Base-by-base conservation (phyloP, 2,888 invertebrate species). In the Abscondita cerata region DNA sequence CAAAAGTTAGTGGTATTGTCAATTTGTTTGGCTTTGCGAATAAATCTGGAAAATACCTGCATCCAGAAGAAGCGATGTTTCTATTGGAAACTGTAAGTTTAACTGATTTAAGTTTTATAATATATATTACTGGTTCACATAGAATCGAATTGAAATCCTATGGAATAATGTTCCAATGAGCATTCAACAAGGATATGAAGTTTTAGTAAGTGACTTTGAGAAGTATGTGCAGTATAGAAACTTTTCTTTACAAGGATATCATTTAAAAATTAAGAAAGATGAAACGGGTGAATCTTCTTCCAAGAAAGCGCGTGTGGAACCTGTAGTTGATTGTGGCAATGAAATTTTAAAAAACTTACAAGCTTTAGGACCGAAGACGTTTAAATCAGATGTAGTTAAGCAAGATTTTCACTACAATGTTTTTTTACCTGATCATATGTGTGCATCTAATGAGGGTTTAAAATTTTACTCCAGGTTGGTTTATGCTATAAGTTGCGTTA, bases 41-140 rank as follows among this genome's bases (percentile, higher is more conserved):
- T 62, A 74, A 74, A 65, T 62, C 51, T 52, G 77, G 77, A 11
- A 72, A 70, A 38, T 78, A 71, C 66, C 67, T 90, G 1, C 78
- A 81, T 48, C 87, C 89, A 1, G 89, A 89, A 77, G 90, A 90
- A 81, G 83, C 87, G 34, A 77, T 90, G 40, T 85, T 83, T 74
- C 79, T 90, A 47, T 78, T 90, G 73, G 90, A 90, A 84, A 82
- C 84, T 73, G 90, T 89, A 81, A 81, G 81, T 73, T 25, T 2
- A 25, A 25, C 25, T 25, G 25, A 25, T 25, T 25, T 25, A 25
- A 25, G 6, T n/a, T n/a, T n/a, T n/a, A n/a, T n/a, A n/a, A n/a
- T n/a, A n/a, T n/a, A n/a, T n/a, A n/a, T n/a, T n/a, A n/a, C n/a
- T n/a, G n/a, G 54, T 38, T 67, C 80, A 85, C n/a, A 61, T 79